Evolutionary conservation across 1,140 invertebrate genomes (phyloP).

Genomic region (Melitaea cinxia): DNA sequence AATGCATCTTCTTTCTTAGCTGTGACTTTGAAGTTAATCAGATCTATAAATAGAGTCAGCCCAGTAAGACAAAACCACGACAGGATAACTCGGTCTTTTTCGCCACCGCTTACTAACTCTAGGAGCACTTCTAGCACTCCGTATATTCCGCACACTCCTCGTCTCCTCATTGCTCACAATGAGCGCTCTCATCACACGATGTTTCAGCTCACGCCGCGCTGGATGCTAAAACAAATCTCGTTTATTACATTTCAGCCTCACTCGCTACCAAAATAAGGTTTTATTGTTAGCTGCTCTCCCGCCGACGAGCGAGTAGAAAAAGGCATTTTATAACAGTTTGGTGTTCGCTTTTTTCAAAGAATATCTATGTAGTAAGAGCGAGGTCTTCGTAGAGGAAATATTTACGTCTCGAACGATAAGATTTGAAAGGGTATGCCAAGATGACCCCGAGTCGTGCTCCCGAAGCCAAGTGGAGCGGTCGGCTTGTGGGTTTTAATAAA

Average conservation of each 20-base stretch:
- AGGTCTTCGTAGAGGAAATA: background rate
- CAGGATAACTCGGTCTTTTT: too few species aligned
- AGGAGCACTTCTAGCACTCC: too few species aligned
- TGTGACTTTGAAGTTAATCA: too few species aligned
- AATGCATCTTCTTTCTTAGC: too few species aligned
- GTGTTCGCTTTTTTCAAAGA: background rate
- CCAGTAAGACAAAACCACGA: too few species aligned
- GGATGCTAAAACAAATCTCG: slow-evolving; percentile 9
- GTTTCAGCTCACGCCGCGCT: background rate
- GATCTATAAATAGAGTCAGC: too few species aligned
- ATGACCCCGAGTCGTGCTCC: background rate
- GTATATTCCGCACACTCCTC: too few species aligned
- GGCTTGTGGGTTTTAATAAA: background rate
- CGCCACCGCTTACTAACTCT: too few species aligned
- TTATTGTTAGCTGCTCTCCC: background rate
- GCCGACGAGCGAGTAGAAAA: background rate
- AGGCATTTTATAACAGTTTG: background rate
- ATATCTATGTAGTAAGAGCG: background rate
- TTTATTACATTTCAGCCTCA: slow-evolving; percentile 8
- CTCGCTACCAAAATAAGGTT: slow-evolving; percentile 4
- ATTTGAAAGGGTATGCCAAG: slow-evolving; percentile 4
- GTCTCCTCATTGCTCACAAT: too few species aligned
- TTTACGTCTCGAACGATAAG: background rate
- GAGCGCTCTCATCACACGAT: background rate
- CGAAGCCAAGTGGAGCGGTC: background rate